These are phyloP conservation scores for Toxotes chatareus DNA, from an alignment of 2,113 vertebrate species.

Conservation along the genomic window DNA sequence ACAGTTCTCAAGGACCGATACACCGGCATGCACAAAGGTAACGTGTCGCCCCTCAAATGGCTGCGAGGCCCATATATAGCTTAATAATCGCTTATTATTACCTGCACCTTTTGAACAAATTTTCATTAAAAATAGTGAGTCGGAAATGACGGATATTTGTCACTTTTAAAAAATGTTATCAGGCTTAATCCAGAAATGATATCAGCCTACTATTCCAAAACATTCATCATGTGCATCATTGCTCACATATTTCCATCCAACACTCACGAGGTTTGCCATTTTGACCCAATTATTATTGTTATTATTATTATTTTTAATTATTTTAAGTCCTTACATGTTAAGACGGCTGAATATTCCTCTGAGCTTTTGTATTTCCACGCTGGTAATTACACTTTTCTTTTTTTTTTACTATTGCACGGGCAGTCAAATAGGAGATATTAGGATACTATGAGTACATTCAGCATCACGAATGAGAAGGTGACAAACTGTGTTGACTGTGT, in stretches of 20 bases:
- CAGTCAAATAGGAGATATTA: not conserved
- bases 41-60: conserved; percentile 64
- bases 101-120: not conserved
- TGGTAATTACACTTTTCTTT: not conserved
- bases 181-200: not conserved
- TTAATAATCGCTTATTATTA: conserved; percentile 27
- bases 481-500: conserved; percentile 3
- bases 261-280: conserved; percentile 1
- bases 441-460: not conserved
- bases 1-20: conserved; percentile 98
- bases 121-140: conserved; percentile 3
- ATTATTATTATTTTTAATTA: not conserved
- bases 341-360: not conserved
- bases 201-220: not conserved
- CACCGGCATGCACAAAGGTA: conserved; percentile 99
- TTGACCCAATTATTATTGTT: not conserved
- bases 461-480: not conserved
- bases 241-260: conserved; percentile 4
- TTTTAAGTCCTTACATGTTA: not conserved
- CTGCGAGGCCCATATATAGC: conserved; percentile 33
- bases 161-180: conserved; percentile 33
- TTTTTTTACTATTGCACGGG: too few species aligned
- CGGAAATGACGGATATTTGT: not conserved
- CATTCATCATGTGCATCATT: conserved; percentile 11
- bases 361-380: not conserved